phyloP scores from a whole-genome alignment of 2,888 invertebrate genomes.

The Trachelus iudaicus region DNA sequence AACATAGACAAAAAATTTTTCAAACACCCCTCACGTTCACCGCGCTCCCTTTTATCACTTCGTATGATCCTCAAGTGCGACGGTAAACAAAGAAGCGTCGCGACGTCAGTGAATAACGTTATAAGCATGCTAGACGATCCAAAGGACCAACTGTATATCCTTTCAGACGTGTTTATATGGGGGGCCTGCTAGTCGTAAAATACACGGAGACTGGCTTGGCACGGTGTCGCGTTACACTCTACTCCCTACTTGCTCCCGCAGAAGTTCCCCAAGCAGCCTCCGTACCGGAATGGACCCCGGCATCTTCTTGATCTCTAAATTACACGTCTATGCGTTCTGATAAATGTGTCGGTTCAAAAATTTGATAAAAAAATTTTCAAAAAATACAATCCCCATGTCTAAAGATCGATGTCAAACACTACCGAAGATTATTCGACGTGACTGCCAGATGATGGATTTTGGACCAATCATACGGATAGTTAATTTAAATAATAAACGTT shows the following conservation, averaged over 20 bases:
- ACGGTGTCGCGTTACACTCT: constrained; percentile 17
- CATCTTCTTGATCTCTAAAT: not conserved
- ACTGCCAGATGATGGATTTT: not conserved
- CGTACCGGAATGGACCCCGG: not conserved
- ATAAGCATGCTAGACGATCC: not conserved
- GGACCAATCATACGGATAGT: not conserved
- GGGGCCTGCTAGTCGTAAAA: constrained; percentile 31
- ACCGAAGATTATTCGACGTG: not conserved
- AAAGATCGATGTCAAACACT: not conserved
- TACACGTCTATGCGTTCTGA: not conserved
- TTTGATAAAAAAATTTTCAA: not conserved
- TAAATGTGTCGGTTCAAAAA: not conserved
- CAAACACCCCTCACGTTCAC: not conserved
- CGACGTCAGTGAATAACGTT: not conserved
- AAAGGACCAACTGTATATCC: constrained; percentile 21
- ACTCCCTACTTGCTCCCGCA: constrained; percentile 1
- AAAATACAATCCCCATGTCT: not conserved
- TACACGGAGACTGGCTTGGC: constrained; percentile 18
- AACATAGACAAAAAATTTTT: not conserved
- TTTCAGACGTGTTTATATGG: constrained; percentile 31
- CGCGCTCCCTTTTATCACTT: constrained; percentile 7
- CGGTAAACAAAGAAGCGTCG: not conserved
- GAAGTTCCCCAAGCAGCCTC: not conserved
- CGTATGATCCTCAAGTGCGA: constrained; percentile 8
- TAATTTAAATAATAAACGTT: constrained; percentile 17